Evolutionary conservation across 2,113 vertebrate species (phyloP), one percentile per base, ranked within the genome.

Genomic region (Ageneiosus marmoratus): DNA sequence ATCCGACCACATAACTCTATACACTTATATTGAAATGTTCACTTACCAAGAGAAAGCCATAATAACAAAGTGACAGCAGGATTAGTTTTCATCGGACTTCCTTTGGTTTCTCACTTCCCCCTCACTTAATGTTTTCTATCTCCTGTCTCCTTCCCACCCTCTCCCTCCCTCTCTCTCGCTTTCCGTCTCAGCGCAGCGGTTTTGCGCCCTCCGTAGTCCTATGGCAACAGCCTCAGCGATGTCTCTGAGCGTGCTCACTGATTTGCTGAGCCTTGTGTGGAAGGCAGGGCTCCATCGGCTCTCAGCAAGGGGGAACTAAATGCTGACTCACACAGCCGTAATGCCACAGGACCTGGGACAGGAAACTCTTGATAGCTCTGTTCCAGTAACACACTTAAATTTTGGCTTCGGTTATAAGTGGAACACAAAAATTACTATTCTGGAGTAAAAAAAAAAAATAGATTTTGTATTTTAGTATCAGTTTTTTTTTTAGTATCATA

Each of bases 201-300:
- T 85, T 67, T 84, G 77, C 79, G 44, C 77, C 76, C 70, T 76
- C 34, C 58, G 27, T 56, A 67, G 27, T 60, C 87, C 85, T 88
- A 88, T 27, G 20, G 53, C 87, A 85, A 89, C 89, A 92, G 87
- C 85, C 82, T 7, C 65, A 82, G 81, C 53, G 76, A 0, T 0
- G 65, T 34, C 72, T 85, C 84, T 72, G 77, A 81, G 79, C 83
- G 86, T 73, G 87, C 86, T 84, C 86, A 44, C 72, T 48, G 77
- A 62, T 85, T 80, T 82, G 79, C 85, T 79, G 82, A 83, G 85
- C 70, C 20, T 69, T 32, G 22, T 83, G 86, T 77, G 89, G 85
- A 86, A 88, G 86, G 84, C 84, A 74, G 81, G 81, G 78, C 81
- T 87, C 60, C 46, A 53, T 81, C 46, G 12, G 67, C 46, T 84